Base-by-base conservation (phyloP, 2,888 invertebrate species). In the Scaptomyza caliginosa region DNA sequence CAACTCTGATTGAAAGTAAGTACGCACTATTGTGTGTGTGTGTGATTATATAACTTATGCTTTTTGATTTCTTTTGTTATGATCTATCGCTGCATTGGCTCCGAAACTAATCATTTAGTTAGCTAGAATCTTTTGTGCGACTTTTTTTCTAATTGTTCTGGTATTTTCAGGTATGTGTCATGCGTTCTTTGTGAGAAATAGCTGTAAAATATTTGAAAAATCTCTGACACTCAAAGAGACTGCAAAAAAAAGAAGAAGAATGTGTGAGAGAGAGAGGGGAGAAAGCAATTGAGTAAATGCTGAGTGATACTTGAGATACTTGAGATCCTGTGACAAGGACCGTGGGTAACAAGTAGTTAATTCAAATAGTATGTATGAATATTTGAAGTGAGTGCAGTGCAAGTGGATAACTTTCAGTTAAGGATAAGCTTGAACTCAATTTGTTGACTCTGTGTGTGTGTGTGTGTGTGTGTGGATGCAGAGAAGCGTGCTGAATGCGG, bases 401-500 rank as follows among this genome's bases (percentile, higher is more conserved):
- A 39, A 3, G 17, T 5, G 28, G 17, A 38, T 13, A 71, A 49
- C 38, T 68, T 48, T 46, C 16, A 23, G 54, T 16, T 17, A 7
- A 43, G 48, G 13, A 45, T 40, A 58, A 67, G 42, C 38, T 34
- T 51, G 55, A 62, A 52, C 55, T 51, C 19, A 54, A 36, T 49
- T 40, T 32, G 39, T n/a, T 36, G 38, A 38, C 39, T 60, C 45
- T 40, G 26, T 43, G 30, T 48, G 36, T 42, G 30, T 23, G 26
- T 19, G 51, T 28, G 24, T 21, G 32, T 43, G 40, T 48, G 46
- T 28, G 46, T 13, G 48, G 13, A 50, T 11, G 50, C 62, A 58
- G 54, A 51, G 64, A 74, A 63, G 64, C 54, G 46, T 69, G 67
- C 87, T 82, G 74, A 85, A 79, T 88, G 86, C 73, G 86, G 86